Percentiles rank a stretch among this genome's conserved stretches.
phyloP scores from a whole-genome alignment of 2,888 invertebrate genomes.

The Diarsia dahlii region DNA sequence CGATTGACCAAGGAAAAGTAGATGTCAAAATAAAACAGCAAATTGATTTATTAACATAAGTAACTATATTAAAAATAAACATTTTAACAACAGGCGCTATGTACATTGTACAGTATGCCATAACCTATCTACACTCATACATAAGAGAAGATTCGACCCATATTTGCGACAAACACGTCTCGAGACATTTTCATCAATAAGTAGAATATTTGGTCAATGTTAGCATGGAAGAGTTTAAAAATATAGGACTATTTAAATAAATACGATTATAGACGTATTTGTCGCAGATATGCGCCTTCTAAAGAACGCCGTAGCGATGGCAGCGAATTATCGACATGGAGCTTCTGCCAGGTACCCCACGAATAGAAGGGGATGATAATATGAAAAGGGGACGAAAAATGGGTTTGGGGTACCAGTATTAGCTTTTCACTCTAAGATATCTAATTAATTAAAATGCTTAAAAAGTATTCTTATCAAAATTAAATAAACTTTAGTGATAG shows the following conservation, averaged over 20 bases:
- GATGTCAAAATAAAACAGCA: constrained; percentile 79
- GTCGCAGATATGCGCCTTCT: constrained; percentile 50
- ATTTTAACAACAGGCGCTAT: constrained; percentile 88
- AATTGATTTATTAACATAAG: constrained; percentile 86
- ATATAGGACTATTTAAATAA: constrained; percentile 49
- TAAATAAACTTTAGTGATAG: constrained; percentile 2
- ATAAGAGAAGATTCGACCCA: constrained; percentile 57
- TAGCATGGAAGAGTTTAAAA: constrained; percentile 42
- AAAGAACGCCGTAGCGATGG: constrained; percentile 61
- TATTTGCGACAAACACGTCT: constrained; percentile 49
- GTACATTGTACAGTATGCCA: constrained; percentile 84
- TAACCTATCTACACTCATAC: constrained; percentile 85
- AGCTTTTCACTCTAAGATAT: constrained; percentile 55
- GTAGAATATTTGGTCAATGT: constrained; percentile 60
- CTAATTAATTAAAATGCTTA: constrained; percentile 8
- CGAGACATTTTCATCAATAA: constrained; percentile 32
- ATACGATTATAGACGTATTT: constrained; percentile 39
- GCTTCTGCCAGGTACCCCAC: constrained; percentile 52
- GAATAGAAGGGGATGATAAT: constrained; percentile 23
- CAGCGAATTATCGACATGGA: constrained; percentile 57
- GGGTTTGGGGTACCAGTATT: constrained; percentile 28
- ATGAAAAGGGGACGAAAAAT: constrained; percentile 30
- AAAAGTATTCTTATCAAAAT: constrained; percentile 24
- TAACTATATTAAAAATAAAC: constrained; percentile 90
- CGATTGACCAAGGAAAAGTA: neutral